phyloP scores from a whole-genome alignment of 2,888 invertebrate species.

The Diogma glabrata region DNA sequence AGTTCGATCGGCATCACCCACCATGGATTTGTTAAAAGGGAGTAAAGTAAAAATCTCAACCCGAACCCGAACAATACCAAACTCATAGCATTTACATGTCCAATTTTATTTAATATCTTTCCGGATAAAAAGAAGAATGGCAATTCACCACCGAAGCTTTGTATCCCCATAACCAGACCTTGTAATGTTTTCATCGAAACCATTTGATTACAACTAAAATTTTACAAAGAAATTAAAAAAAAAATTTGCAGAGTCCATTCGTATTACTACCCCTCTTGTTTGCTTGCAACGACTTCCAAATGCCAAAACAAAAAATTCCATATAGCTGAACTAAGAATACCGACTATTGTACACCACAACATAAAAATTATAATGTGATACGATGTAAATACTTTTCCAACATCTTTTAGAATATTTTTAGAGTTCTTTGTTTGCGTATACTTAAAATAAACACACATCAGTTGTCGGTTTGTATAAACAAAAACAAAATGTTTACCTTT shows the following conservation, averaged over 20 bases:
- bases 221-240: neutral
- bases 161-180: slow-evolving; percentile 61
- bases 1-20: slow-evolving; percentile 74
- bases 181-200: slow-evolving; percentile 60
- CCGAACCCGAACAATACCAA: slow-evolving; percentile 70
- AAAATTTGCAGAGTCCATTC: too few species aligned
- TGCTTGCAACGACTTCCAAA: slow-evolving; percentile 56
- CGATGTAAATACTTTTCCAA: slow-evolving; percentile 52
- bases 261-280: slow-evolving; percentile 30
- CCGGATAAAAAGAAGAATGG: slow-evolving; percentile 80
- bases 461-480: too few species aligned
- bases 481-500: too few species aligned
- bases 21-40: slow-evolving; percentile 69
- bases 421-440: slow-evolving; percentile 52
- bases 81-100: slow-evolving; percentile 73
- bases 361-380: slow-evolving; percentile 60
- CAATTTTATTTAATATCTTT: slow-evolving; percentile 61
- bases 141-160: slow-evolving; percentile 74
- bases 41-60: slow-evolving; percentile 70
- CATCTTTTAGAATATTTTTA: slow-evolving; percentile 53
- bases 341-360: slow-evolving; percentile 68
- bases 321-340: slow-evolving; percentile 70
- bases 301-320: slow-evolving; percentile 87
- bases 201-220: slow-evolving; percentile 32
- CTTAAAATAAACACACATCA: too few species aligned